Evolutionary conservation across 2,888 invertebrate genomes (phyloP).

Genomic region (Omphaloscelis lunosa): DNA sequence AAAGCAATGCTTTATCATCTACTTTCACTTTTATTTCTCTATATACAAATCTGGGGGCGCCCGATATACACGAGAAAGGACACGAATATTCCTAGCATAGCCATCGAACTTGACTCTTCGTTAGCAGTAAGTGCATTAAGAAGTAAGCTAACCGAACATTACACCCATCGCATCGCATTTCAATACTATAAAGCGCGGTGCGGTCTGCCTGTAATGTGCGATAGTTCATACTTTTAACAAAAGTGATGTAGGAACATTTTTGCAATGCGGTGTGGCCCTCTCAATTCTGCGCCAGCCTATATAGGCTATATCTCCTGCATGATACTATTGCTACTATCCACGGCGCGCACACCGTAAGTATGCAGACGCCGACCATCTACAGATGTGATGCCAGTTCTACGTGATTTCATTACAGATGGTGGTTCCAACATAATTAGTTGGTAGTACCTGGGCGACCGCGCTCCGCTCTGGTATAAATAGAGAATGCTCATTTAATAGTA

Average conservation of each 20-base stretch:
- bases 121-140: no score
- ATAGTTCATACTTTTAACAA: background rate
- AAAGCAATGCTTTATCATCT: conserved; percentile 13
- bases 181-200: background rate
- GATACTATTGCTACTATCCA: background rate
- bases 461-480: no score
- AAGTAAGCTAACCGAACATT: no score
- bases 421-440: background rate
- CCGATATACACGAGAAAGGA: background rate
- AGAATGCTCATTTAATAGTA: no score
- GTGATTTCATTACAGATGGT: background rate
- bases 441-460: no score
- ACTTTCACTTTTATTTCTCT: background rate
- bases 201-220: background rate
- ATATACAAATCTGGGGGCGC: background rate
- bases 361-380: background rate
- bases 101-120: background rate
- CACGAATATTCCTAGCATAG: background rate
- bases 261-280: background rate
- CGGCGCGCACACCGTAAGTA: background rate
- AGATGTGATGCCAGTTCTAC: background rate
- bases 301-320: background rate
- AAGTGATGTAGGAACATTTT: background rate
- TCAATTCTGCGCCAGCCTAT: background rate
- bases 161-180: no score